A percentile compares a stretch with the other conserved stretches of the same genome.
These are phyloP conservation scores for Philopedon plagiatum DNA, from an alignment of 2,888 invertebrate genomes.

Conservation along the genomic window DNA sequence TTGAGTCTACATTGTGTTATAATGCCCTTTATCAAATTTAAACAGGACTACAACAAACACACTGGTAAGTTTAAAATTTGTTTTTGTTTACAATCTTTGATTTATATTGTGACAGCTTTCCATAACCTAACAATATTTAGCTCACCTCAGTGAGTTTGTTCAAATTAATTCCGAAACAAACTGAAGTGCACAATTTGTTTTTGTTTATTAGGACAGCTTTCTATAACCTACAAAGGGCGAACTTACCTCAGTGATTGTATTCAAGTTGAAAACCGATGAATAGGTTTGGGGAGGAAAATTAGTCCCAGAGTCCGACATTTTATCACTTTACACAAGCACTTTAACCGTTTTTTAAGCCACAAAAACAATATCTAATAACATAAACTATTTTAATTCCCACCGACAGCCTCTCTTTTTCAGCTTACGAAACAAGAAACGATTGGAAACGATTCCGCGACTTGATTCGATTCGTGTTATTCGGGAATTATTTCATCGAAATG, in stretches of 20 bases:
- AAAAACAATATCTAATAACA: no score
- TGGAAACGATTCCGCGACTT: not conserved
- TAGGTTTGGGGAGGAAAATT: conserved; percentile 67
- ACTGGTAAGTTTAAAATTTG: no score
- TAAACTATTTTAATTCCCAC: not conserved
- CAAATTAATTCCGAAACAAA: no score
- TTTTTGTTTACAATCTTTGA: no score
- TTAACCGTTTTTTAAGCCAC: not conserved
- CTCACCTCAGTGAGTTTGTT: no score
- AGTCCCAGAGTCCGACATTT: conserved; percentile 54
- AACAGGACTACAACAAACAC: no score
- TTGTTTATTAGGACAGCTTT: not conserved
- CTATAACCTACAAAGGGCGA: conserved; percentile 49
- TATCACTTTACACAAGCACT: conserved; percentile 21
- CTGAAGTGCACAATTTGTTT: conserved; percentile 20
- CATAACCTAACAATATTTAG: no score
- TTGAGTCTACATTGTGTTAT: no score
- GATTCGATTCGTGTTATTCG: not conserved
- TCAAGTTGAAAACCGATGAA: conserved; percentile 66
- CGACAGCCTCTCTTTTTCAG: not conserved
- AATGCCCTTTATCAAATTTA: no score
- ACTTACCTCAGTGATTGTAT: conserved; percentile 63
- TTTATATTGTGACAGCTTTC: no score
- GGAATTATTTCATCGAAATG: no score
- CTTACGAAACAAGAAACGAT: no score